Conservation (phyloP, 2,797 vertebrate genomes). For the Bothrops alternatus region DNA sequence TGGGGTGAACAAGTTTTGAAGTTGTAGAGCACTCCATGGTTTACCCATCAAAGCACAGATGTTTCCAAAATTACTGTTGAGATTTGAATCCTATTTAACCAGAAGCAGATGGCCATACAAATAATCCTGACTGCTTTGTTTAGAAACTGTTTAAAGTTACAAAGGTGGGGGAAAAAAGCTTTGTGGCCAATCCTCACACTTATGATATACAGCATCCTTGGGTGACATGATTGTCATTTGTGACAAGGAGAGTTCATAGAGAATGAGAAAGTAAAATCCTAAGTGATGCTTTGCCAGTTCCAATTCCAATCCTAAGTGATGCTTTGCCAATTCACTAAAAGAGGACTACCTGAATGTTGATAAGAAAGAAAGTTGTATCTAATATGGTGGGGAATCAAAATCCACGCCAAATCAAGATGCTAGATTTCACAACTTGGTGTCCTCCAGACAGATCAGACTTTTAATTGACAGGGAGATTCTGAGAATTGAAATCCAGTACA, state of each 20-base stretch:
- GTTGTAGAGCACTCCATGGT: not conserved
- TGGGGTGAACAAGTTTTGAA: not conserved
- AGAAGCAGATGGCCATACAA: not conserved
- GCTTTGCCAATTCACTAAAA: not conserved
- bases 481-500: not conserved
- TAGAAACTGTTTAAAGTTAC: not conserved
- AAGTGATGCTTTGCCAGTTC: not conserved
- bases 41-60: not conserved
- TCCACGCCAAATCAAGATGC: not conserved
- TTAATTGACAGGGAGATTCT: not conserved
- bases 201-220: not conserved
- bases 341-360: not conserved
- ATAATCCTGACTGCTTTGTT: not conserved
- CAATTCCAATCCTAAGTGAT: not conserved
- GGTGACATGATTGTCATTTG: not conserved
- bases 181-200: not conserved
- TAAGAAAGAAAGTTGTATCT: not conserved
- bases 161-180: fast-evolving
- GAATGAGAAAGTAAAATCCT: not conserved
- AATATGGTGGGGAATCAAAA: not conserved
- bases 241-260: not conserved
- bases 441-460: not conserved
- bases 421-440: not conserved
- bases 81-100: not conserved
- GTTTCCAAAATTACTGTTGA: not conserved